Base-by-base conservation (phyloP, 2,797 vertebrate genomes). In the Erpetoichthys calabaricus region DNA sequence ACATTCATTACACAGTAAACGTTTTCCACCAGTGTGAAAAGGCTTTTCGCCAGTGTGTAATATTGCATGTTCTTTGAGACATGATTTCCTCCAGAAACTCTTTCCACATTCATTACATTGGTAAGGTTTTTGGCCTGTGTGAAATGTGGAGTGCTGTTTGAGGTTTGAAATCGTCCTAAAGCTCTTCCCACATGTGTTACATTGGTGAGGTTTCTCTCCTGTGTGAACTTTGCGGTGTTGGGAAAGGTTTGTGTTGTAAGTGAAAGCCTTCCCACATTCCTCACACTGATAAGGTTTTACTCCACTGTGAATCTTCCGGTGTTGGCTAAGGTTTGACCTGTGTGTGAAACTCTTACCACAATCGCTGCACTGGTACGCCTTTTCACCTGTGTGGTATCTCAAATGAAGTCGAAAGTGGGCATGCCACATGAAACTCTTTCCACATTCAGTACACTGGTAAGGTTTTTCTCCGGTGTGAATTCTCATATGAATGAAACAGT, bases 181-280 rank as follows among this genome's bases (percentile, higher is more conserved):
- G 7, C 49, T n/a, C n/a, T 62, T 65, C 41, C 63, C 61, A 5
- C 65, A 67, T 4, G 57, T 51, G 3, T 4, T 41, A 44, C 56
- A 65, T 10, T 50, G 45, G 53, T 57, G 62, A 4, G 60, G 64
- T 45, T 59, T 65, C 47, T 65, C 63, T n/a, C 63, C 63, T 6
- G 68, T 70, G 10, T 72, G 72, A 9, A 63, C 70, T 53, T 62
- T 69, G 5, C 68, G 59, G 62, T 74, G 70, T 2, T 63, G 65
- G 41, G 63, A 57, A 0, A 70, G 66, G 2, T 67, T 63, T 9
- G 67, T 67, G 7, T 64, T 65, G 46, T 56, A 58, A 47, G 67
- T 67, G 46, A 72, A 72, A n/a, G 64, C 63, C 44, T 63, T 71
- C 3, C 62, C 65, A 63, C 70, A 74, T 4, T 67, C 60, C 5